Base-by-base conservation (phyloP, 2,888 invertebrate genomes). In the Parapristionchus giblindavisi region DNA sequence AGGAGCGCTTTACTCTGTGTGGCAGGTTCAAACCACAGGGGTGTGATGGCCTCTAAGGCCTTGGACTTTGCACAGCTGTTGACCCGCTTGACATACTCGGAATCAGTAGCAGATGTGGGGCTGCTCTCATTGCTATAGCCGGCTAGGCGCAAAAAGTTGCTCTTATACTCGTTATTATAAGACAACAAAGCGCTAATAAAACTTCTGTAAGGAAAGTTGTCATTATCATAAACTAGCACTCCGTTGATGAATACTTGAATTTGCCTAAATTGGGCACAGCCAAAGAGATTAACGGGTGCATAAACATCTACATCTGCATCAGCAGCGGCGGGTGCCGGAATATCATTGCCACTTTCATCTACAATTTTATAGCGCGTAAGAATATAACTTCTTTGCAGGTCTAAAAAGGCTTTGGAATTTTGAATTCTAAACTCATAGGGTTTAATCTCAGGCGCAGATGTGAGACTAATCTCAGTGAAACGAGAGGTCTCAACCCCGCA, bases 381-480 rank as follows among this genome's bases (percentile, higher is more conserved):
- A 14, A 60, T 60, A n/a, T 60, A 60, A 34, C 60, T 60, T 1
- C 60, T 24, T 17, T 60, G 60, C 21, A 60, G 60, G 36, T 60
- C 27, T 34, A 60, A 36, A n/a, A 60, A 60, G 3, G 60, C 60
- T 60, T 60, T 60, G 17, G 60, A 60, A n/a, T 60, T 60, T n/a
- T 60, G 60, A 34, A 60, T 17, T 34, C 60, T 34, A 60, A 60
- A 60, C 21, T 60, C 60, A 32, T 32, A 34, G 0, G 60, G 60
- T 60, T 60, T 60, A n/a, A 60, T 60, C 21, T 60, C 60, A 2
- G 60, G 60, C 6, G 34, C 60, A 11, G 60, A 60, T 4, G 60
- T 60, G 60, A 60, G 60, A 60, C 60, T 60, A 21, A 60, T n/a
- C n/a, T 60, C 60, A 11, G 34, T 60, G 60, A 60, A 24, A 17